Conservation (phyloP, 2,113 vertebrate genomes). For the Sander vitreus region DNA sequence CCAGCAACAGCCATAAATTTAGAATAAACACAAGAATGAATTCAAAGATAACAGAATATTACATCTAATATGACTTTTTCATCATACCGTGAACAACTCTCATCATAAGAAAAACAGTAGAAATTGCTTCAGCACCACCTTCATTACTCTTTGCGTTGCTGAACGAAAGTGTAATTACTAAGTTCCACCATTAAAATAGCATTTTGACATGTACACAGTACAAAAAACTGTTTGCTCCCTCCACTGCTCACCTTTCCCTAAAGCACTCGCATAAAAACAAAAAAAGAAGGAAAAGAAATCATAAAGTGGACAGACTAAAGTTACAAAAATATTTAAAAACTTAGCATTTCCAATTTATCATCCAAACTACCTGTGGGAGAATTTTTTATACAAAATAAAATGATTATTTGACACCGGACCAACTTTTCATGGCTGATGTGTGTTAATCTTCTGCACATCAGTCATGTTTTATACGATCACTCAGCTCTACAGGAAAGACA, state of each 20-base stretch:
- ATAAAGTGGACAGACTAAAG: neutral
- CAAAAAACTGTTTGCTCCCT: neutral
- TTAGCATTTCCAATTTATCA: neutral
- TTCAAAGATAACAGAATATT: neutral
- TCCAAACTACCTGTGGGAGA: neutral
- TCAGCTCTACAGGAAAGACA: neutral
- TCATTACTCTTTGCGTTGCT: neutral
- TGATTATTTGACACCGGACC: neutral
- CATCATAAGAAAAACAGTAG: neutral
- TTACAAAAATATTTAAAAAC: neutral
- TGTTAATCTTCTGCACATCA: neutral
- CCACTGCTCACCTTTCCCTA: neutral
- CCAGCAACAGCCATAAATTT: neutral
- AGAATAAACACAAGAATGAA: neutral
- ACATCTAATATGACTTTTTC: neutral
- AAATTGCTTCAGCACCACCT: neutral
- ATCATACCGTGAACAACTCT: neutral
- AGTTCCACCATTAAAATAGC: conserved; percentile 17
- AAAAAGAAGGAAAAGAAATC: neutral
- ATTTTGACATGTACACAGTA: neutral
- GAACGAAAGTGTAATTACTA: conserved; percentile 4
- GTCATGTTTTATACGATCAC: neutral
- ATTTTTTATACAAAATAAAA: neutral
- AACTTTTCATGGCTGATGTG: neutral
- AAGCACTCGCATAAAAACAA: neutral